A percentile compares a stretch with the other conserved stretches of the same genome.
phyloP scores from a whole-genome alignment of 2,888 invertebrate genomes.

The Nysson spinosus region DNA sequence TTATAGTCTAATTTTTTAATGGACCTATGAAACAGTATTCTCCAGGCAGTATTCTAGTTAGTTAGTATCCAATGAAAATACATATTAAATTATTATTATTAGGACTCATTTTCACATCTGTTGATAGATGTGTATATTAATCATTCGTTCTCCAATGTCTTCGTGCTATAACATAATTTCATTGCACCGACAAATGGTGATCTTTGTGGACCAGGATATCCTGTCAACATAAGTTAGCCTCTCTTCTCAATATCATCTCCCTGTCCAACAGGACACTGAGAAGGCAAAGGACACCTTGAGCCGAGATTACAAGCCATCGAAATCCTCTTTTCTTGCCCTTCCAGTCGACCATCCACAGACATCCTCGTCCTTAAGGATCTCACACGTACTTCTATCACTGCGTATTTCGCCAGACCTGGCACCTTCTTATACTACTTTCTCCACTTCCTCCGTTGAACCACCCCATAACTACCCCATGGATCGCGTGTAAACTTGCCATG shows the following conservation, averaged over 20 bases:
- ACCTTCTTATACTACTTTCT: constrained; percentile 43
- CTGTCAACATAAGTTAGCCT: constrained; percentile 46
- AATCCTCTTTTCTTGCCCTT: constrained; percentile 72
- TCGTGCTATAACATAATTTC: neutral
- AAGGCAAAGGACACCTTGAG: constrained; percentile 67
- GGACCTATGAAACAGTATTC: too few species aligned
- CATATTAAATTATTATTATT: too few species aligned
- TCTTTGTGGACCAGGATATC: too few species aligned
- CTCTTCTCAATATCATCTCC: constrained; percentile 37
- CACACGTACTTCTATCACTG: constrained; percentile 59
- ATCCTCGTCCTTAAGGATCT: constrained; percentile 45
- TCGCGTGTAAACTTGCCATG: neutral
- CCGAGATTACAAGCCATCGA: constrained; percentile 71
- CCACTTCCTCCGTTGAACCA: constrained; percentile 6
- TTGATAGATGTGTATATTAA: too few species aligned
- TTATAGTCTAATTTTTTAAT: too few species aligned
- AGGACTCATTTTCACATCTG: too few species aligned
- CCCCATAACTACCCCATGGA: constrained; percentile 40
- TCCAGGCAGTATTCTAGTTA: too few species aligned
- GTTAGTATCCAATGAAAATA: too few species aligned
- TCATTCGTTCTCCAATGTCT: constrained; percentile 1
- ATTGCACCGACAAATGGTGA: neutral
- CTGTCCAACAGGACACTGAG: constrained; percentile 63
- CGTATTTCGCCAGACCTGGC: constrained; percentile 38
- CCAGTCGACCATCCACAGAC: constrained; percentile 41